A percentile compares a stretch with the other conserved stretches of the same genome.
Evolutionary conservation across 2,888 invertebrate genomes (phyloP).

Genomic region (Portevinia maculata): DNA sequence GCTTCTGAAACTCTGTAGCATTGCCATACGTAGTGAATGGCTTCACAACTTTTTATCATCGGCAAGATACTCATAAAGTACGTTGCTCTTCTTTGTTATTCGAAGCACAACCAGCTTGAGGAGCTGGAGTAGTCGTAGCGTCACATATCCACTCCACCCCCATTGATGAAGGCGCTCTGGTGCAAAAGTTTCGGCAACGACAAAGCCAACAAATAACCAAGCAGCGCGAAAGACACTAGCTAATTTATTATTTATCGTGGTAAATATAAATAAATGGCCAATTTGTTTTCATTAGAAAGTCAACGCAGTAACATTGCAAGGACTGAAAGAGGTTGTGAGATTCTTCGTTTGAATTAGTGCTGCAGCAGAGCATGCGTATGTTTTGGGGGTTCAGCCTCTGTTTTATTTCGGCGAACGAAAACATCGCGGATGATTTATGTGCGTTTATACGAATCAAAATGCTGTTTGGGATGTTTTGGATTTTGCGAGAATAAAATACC

Average conservation of each 20-base stretch:
- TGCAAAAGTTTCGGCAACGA: constrained; percentile 34
- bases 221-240: constrained; percentile 57
- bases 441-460: too few relatives aligned
- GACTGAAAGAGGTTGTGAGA: constrained; percentile 13
- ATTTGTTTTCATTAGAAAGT: constrained; percentile 75
- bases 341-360: not conserved
- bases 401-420: not conserved
- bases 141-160: not conserved
- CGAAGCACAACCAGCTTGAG: constrained; percentile 43
- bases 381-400: not conserved
- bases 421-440: too few relatives aligned
- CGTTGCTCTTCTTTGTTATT: constrained; percentile 59
- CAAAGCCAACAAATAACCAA: constrained; percentile 39
- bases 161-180: constrained; percentile 10
- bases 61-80: constrained; percentile 64
- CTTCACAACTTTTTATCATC: constrained; percentile 69
- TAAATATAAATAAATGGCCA: constrained; percentile 75
- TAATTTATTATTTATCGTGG: constrained; percentile 76
- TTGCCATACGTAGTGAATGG: constrained; percentile 46
- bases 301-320: constrained; percentile 19
- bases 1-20: constrained; percentile 42
- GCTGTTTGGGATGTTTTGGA: too few relatives aligned
- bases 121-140: not conserved
- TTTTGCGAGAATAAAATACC: too few relatives aligned
- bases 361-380: not conserved